Evolutionary conservation across 2,797 vertebrate species (phyloP).

Genomic region (Alcedo quadribrachys): DNA sequence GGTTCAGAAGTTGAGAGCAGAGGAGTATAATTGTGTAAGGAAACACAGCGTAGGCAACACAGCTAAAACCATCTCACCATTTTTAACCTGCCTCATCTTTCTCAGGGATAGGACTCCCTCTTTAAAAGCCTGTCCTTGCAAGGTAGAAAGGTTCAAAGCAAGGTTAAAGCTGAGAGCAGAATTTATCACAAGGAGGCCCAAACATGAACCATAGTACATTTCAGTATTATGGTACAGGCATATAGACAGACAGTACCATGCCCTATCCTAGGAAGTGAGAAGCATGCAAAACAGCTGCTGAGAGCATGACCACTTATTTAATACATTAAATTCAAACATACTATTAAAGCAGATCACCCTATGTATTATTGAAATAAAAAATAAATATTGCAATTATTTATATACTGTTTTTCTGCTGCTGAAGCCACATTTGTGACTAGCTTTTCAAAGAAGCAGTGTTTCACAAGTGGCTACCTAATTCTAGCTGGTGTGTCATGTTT

Average conservation of each 20-base stretch:
- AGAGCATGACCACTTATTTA: background rate
- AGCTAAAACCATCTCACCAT: background rate
- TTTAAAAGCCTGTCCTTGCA: background rate
- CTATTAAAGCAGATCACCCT: background rate
- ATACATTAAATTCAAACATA: background rate
- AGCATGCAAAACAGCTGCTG: background rate
- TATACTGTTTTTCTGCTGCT: background rate
- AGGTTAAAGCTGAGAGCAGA: background rate
- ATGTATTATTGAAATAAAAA: background rate
- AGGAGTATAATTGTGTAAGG: background rate
- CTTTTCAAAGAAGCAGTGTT: background rate
- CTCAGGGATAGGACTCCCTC: background rate
- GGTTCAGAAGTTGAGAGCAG: background rate
- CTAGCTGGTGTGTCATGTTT: background rate
- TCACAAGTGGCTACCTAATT: background rate
- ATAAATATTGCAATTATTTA: background rate
- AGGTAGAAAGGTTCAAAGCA: background rate
- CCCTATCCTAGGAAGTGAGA: background rate
- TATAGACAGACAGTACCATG: background rate
- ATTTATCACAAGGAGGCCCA: background rate
- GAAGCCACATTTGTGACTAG: background rate
- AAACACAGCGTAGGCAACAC: background rate
- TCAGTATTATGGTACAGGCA: background rate
- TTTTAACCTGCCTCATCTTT: background rate
- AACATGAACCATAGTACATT: background rate